Evolutionary conservation across 2,797 vertebrate genomes (phyloP).

Genomic region (Lophotriccus pileatus): DNA sequence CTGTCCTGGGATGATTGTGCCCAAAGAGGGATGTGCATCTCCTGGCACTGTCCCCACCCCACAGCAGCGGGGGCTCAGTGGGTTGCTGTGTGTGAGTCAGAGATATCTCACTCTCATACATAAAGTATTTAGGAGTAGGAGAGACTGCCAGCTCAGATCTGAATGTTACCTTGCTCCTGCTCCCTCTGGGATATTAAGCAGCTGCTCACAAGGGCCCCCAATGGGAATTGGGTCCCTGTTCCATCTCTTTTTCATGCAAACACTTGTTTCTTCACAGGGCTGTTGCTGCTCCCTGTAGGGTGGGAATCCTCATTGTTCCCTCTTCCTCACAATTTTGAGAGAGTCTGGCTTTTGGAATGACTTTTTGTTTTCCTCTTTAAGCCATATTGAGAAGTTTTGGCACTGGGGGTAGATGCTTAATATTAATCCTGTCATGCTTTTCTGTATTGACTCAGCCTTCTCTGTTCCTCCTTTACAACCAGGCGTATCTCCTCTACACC

Average conservation of each 20-base stretch:
- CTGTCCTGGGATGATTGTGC: constrained; percentile 3
- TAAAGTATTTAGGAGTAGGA: neutral
- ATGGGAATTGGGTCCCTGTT: neutral
- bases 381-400: neutral
- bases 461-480: neutral
- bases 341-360: neutral
- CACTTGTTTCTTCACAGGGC: neutral
- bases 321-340: neutral
- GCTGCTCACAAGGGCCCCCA: neutral
- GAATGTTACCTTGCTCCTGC: neutral
- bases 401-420: neutral
- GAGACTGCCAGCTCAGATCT: neutral
- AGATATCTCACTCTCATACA: neutral
- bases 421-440: neutral
- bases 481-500: neutral
- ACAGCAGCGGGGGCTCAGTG: neutral
- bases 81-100: neutral
- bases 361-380: neutral
- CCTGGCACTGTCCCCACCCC: neutral
- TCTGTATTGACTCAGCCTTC: neutral
- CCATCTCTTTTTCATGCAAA: neutral
- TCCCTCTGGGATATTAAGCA: neutral
- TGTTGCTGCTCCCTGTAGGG: neutral
- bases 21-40: neutral
- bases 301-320: neutral